These are phyloP conservation scores for Tympanoctomys barrerae DNA, from an alignment of 2,797 vertebrate species.

Conservation along the genomic window DNA sequence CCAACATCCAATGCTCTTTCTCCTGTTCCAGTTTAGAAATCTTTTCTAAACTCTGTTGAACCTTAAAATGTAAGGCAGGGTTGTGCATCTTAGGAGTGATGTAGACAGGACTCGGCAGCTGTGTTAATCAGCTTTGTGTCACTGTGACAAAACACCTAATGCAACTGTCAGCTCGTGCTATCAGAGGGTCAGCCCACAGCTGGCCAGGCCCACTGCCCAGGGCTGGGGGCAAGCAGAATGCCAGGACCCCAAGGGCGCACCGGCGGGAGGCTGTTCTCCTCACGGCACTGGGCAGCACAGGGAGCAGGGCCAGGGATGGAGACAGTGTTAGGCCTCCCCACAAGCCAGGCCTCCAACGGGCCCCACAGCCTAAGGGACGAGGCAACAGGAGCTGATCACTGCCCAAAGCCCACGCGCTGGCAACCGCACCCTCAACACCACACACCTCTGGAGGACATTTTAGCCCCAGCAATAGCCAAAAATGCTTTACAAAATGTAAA, in stretches of 20 bases:
- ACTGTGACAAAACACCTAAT: neutral
- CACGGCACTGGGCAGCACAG: neutral
- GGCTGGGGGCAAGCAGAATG: neutral
- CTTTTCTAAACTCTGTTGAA: constrained; percentile 98
- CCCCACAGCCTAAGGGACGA: neutral
- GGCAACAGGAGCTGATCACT: neutral
- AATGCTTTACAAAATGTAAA: neutral
- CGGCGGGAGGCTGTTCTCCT: neutral
- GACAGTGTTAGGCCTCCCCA: neutral
- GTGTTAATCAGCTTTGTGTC: neutral
- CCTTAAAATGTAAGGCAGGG: constrained; percentile 88
- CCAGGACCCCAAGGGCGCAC: neutral
- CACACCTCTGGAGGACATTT: neutral
- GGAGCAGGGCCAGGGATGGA: neutral
- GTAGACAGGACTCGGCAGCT: neutral
- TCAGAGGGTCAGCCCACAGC: neutral
- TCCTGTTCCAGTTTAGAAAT: constrained; percentile 98
- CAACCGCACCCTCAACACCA: neutral
- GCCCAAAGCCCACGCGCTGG: neutral
- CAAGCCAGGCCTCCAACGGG: neutral
- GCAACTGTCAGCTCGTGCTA: neutral
- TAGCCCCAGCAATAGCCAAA: neutral
- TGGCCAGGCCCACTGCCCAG: neutral
- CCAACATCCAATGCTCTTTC: constrained; percentile 99
- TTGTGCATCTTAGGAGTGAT: constrained; percentile 62